A percentile compares a stretch with the other conserved stretches of the same genome.
Conservation (phyloP, 2,888 invertebrate genomes). For the Parelbella ahira region DNA sequence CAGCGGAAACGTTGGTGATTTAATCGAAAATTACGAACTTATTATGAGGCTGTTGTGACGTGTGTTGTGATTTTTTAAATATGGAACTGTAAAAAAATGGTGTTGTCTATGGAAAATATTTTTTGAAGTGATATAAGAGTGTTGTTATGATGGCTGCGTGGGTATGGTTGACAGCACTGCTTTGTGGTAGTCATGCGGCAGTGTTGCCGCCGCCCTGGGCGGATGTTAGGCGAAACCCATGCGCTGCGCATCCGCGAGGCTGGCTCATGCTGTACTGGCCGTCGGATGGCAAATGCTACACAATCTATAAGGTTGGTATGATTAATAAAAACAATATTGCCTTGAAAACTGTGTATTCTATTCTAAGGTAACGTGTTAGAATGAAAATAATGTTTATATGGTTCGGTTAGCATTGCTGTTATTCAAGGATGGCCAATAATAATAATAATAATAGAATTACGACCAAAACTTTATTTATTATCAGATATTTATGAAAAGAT, state of each 20-base stretch:
- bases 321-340: neutral
- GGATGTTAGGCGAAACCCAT: constrained; percentile 89
- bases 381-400: too few species aligned
- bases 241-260: constrained; percentile 88
- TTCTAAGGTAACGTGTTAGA: too few species aligned
- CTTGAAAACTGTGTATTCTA: too few species aligned
- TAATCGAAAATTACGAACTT: neutral
- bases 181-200: constrained; percentile 77
- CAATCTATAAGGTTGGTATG: constrained; percentile 87
- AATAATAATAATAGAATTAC: too few species aligned
- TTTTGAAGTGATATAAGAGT: too few species aligned
- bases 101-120: neutral
- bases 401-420: too few species aligned
- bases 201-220: constrained; percentile 94
- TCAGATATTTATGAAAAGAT: too few species aligned
- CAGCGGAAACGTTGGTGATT: constrained; percentile 5
- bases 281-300: constrained; percentile 90
- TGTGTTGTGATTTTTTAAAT: too few species aligned
- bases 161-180: constrained; percentile 61
- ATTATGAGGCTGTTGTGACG: constrained; percentile 1
- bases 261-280: constrained; percentile 95
- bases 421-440: too few species aligned
- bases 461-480: too few species aligned
- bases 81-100: constrained; percentile 1
- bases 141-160: constrained; percentile 61